A percentile compares a stretch with the other conserved stretches of the same genome.
phyloP scores from a whole-genome alignment of 2,113 vertebrate genomes.

The Forbesichthys papilliferus region DNA sequence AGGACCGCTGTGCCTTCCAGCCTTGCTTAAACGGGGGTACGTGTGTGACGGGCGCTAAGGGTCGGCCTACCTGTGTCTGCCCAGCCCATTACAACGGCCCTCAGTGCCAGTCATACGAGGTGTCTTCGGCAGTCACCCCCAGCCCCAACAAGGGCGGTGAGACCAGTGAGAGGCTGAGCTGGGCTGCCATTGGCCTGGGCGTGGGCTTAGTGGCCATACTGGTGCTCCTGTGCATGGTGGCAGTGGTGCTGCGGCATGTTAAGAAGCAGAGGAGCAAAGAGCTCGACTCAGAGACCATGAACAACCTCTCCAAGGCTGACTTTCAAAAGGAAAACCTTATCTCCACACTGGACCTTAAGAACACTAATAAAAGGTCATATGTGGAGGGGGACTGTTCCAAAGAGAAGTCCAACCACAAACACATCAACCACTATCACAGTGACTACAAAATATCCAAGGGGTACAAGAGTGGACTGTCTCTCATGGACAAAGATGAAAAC shows the following conservation, averaged over 20 bases:
- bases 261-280: slow-evolving; percentile 79
- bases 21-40: slow-evolving; percentile 93
- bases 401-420: slow-evolving; percentile 93
- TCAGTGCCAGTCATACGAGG: slow-evolving; percentile 82
- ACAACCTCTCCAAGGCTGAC: slow-evolving; percentile 89
- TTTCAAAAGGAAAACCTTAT: slow-evolving; percentile 91
- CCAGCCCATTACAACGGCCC: slow-evolving; percentile 82
- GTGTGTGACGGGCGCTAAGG: slow-evolving; percentile 80
- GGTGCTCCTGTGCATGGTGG: slow-evolving; percentile 83
- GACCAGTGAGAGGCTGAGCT: slow-evolving; percentile 62
- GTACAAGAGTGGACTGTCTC: slow-evolving; percentile 81
- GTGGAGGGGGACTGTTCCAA: slow-evolving; percentile 88
- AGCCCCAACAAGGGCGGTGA: slow-evolving; percentile 70
- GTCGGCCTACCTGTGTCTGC: slow-evolving; percentile 78
- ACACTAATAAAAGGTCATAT: slow-evolving; percentile 93
- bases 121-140: slow-evolving; percentile 60
- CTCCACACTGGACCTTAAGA: slow-evolving; percentile 88
- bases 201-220: slow-evolving; percentile 83
- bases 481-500: slow-evolving; percentile 88
- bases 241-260: slow-evolving; percentile 78
- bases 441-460: slow-evolving; percentile 90
- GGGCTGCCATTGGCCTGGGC: slow-evolving; percentile 84
- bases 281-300: slow-evolving; percentile 88
- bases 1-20: slow-evolving; percentile 85
- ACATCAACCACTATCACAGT: slow-evolving; percentile 88